Conservation (phyloP, 2,113 vertebrate genomes). For the Heliornis fulica region DNA sequence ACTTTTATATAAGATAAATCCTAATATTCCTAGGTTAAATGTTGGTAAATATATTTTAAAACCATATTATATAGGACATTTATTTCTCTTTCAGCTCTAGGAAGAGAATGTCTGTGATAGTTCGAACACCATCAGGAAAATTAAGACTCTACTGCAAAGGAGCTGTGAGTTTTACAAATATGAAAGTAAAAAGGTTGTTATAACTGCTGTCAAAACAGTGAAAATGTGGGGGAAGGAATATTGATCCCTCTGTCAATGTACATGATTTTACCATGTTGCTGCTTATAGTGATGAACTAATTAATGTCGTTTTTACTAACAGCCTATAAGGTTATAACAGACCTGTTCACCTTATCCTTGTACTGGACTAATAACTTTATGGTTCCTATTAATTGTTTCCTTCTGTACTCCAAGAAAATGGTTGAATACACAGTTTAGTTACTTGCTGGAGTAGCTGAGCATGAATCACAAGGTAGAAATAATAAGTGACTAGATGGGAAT, state of each 20-base stretch:
- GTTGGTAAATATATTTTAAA: not conserved
- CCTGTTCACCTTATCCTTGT: not conserved
- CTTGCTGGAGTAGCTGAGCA: not conserved
- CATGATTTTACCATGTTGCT: not conserved
- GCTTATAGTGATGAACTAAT: not conserved
- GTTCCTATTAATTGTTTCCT: not conserved
- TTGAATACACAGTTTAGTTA: not conserved
- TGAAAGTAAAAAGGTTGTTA: not conserved
- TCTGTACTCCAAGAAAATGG: not conserved
- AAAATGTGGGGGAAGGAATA: not conserved
- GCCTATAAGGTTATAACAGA: not conserved
- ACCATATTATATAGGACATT: not conserved
- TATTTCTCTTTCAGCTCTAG: conserved; percentile 79
- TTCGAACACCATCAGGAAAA: conserved; percentile 93
- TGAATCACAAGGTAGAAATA: not conserved
- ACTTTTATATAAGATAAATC: not conserved
- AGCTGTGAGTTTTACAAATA: conserved; percentile 86
- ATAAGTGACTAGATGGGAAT: not conserved
- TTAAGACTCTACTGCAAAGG: conserved; percentile 99
- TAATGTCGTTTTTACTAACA: not conserved
- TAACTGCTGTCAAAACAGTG: not conserved
- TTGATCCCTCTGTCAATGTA: not conserved
- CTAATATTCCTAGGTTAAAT: not conserved
- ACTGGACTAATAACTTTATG: not conserved
- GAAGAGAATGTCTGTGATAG: conserved; percentile 99